Conservation (phyloP, 1,140 invertebrate species). For the Heliothis subflexa region DNA sequence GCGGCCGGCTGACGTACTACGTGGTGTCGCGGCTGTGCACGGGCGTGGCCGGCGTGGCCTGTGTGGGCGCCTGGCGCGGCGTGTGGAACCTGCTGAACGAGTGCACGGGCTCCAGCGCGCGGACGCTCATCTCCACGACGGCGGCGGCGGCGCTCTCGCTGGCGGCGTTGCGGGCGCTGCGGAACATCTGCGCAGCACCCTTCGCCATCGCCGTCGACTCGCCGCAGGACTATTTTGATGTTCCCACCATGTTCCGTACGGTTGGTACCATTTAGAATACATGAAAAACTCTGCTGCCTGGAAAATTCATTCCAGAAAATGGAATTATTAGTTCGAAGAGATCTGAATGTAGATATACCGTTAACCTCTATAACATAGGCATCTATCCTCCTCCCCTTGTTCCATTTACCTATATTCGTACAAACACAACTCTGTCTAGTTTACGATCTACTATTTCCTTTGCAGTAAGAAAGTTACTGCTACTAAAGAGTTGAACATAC, state of each 20-base stretch:
- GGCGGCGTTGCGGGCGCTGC: constrained; percentile 88
- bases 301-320: not conserved
- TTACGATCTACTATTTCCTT: not conserved
- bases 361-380: not conserved
- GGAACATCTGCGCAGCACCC: constrained; percentile 94
- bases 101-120: constrained; percentile 88
- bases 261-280: constrained; percentile 62
- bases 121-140: constrained; percentile 88
- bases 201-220: constrained; percentile 91
- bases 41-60: constrained; percentile 90
- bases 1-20: constrained; percentile 90
- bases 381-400: not conserved
- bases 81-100: constrained; percentile 92
- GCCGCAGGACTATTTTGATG: constrained; percentile 91
- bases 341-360: not conserved
- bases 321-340: no score
- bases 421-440: not conserved
- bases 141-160: constrained; percentile 89
- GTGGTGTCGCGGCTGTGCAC: constrained; percentile 91
- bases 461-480: not conserved
- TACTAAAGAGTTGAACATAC: not conserved
- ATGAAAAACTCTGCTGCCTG: not conserved
- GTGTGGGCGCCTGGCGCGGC: constrained; percentile 94
- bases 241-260: constrained; percentile 93
- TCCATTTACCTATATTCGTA: constrained; percentile 32